Evolutionary conservation across 2,797 vertebrate genomes (phyloP), one percentile per base, ranked within the genome.

Genomic region (Pseudochromis fuscus): DNA sequence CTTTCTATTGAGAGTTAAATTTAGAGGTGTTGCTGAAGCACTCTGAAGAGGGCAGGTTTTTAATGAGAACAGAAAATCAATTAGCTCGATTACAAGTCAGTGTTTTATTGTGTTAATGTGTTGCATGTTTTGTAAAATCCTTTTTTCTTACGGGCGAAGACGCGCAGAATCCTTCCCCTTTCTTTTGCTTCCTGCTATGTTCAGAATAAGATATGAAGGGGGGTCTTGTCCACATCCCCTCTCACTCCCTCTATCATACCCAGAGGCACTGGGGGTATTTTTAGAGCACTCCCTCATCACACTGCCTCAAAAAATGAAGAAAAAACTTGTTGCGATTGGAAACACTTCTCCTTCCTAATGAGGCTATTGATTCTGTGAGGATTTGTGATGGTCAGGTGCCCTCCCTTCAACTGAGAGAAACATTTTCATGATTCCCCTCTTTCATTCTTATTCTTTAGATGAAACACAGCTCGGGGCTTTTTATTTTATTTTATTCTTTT

Each of bases 361-460:
- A 88, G 64, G 40, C 33, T 16, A 72, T 79, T 83, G 42, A 72
- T 81, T 79, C 50, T 79, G 13, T 63, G 55, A 78, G 75, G 67
- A 64, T 77, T 65, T 71, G 78, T 63, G 72, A 68, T 72, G 73
- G 38, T 53, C 53, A 55, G 51, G 5, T 2, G 1, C 37, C 52
- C 38, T 33, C 44, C 21, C 25, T 31, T 72, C 13, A 7, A 62
- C 40, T 44, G 62, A 57, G 68, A 42, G 45, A 59, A 77, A 75
- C 38, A 49, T 74, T 87, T 86, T 75, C 50, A 64, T 49, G 66
- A 55, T 21, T 52, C 58, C 45, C 40, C 40, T 79, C 58, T 67
- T 75, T 78, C 67, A 87, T 89, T 83, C 73, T 74, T 81, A 74
- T 82, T 79, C 81, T 67, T 79, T 8, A 67, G 68, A 89, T 84